phyloP scores from a whole-genome alignment of 2,888 invertebrate species.

The Orthonevra nobilis region DNA sequence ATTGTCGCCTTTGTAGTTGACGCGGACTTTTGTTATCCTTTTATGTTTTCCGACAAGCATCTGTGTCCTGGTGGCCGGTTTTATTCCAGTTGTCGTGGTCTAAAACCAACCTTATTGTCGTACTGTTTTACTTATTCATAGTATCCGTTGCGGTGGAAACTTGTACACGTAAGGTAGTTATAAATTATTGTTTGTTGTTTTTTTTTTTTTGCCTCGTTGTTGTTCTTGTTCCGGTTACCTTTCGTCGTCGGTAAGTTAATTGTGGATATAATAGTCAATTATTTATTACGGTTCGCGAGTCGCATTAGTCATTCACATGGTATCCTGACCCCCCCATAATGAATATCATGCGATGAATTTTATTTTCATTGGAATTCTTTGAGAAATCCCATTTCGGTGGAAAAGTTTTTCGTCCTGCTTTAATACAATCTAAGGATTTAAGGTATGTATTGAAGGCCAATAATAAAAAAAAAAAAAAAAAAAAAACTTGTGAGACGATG shows the following conservation, averaged over 20 bases:
- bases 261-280: constrained; percentile 14
- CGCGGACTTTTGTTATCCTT: constrained; percentile 18
- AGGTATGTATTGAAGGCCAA: too few relatives aligned
- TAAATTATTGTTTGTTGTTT: background rate
- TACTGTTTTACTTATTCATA: constrained; percentile 35
- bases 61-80: constrained; percentile 28
- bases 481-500: background rate
- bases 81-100: constrained; percentile 14
- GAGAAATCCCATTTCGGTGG: background rate
- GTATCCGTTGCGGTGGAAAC: constrained; percentile 22
- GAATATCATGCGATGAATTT: background rate
- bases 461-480: too few relatives aligned
- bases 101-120: constrained; percentile 33
- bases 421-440: too few relatives aligned
- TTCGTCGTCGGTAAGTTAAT: too few relatives aligned
- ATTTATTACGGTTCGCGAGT: constrained; percentile 1
- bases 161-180: constrained; percentile 8
- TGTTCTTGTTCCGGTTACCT: too few relatives aligned
- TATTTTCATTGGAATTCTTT: background rate
- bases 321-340: background rate
- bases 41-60: constrained; percentile 34
- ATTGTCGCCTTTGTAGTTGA: constrained; percentile 27
- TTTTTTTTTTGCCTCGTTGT: too few relatives aligned
- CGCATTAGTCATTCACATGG: constrained; percentile 5
- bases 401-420: constrained; percentile 12